A percentile compares a stretch with the other conserved stretches of the same genome.
Conservation (phyloP, 2,797 vertebrate genomes). For the Galaxias olidus region DNA sequence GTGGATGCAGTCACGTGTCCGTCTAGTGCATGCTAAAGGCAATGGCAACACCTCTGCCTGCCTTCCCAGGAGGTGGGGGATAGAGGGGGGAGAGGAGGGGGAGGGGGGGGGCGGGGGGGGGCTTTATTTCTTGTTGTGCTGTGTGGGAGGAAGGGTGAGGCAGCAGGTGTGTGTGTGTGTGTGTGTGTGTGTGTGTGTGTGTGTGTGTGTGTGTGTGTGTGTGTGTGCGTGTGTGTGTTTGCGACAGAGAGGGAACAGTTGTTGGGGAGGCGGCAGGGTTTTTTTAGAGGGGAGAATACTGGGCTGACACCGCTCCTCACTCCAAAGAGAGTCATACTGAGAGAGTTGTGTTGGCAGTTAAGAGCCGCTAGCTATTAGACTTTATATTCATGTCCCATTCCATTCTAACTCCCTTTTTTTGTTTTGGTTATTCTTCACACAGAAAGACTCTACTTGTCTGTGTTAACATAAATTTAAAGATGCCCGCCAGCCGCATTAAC, state of each 20-base stretch:
- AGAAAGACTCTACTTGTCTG: neutral
- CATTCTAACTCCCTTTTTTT: constrained; percentile 8
- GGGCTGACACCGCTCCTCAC: constrained; percentile 12
- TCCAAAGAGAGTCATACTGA: constrained; percentile 50
- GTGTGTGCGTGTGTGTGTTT: constrained; percentile 46
- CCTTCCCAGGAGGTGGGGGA: constrained; percentile 62
- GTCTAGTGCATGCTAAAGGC: constrained; percentile 64
- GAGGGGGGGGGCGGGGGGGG: constrained; percentile 20
- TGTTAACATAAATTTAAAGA: too few relatives aligned
- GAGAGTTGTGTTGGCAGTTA: constrained; percentile 42
- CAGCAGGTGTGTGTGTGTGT: constrained; percentile 41
- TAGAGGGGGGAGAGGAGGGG: constrained; percentile 28
- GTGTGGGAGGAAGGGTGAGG: constrained; percentile 53
- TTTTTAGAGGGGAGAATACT: constrained; percentile 44
- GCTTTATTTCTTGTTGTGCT: constrained; percentile 54
- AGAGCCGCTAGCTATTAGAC: constrained; percentile 48
- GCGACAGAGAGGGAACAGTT: constrained; percentile 70
- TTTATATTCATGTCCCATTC: constrained; percentile 23
- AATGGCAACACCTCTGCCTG: constrained; percentile 76
- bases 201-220: constrained; percentile 46
- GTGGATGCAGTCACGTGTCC: constrained; percentile 68
- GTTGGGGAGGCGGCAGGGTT: constrained; percentile 72
- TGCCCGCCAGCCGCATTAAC: too few relatives aligned
- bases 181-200: constrained; percentile 48
- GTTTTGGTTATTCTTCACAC: neutral